A percentile compares a stretch with the other conserved stretches of the same genome.
phyloP scores from a whole-genome alignment of 2,797 vertebrate genomes.

The Sebastes hubbsi region DNA sequence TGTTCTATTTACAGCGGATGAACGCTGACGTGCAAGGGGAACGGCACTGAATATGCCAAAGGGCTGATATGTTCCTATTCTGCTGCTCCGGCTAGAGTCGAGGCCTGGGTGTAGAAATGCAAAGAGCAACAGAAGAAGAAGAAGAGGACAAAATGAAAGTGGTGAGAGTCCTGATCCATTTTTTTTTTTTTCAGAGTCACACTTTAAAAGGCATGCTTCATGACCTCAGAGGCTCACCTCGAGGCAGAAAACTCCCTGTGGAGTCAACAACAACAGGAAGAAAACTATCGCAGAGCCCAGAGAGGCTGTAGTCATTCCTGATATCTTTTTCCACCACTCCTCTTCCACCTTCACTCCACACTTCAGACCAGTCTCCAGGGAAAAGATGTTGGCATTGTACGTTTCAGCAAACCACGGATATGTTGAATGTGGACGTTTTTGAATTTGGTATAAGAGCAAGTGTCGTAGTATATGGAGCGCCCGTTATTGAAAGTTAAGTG shows the following conservation, averaged over 20 bases:
- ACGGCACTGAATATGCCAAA: conserved; percentile 27
- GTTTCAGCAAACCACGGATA: neutral
- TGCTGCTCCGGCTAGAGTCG: conserved; percentile 27
- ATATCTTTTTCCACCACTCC: neutral
- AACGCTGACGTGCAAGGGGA: conserved; percentile 20
- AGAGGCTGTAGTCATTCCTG: neutral
- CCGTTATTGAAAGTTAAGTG: neutral
- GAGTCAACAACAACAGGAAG: conserved; percentile 17
- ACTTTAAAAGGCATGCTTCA: conserved; percentile 34
- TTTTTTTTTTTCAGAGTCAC: neutral
- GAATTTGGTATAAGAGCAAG: neutral
- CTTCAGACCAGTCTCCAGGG: neutral
- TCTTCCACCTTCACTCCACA: conserved; percentile 4
- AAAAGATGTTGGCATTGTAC: neutral
- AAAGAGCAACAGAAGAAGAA: conserved; percentile 15
- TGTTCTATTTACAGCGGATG: conserved; percentile 52
- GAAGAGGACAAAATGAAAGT: conserved; percentile 21
- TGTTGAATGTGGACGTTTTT: no score
- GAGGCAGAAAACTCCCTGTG: conserved; percentile 8
- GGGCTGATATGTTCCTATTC: conserved; percentile 39
- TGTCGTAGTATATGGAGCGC: neutral
- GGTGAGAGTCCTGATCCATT: conserved; percentile 2
- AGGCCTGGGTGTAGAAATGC: neutral
- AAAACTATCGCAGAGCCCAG: neutral
- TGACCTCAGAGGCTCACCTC: conserved; percentile 47